Base-by-base conservation (phyloP, 2,888 invertebrate species). In the Tanypteryx hageni region DNA sequence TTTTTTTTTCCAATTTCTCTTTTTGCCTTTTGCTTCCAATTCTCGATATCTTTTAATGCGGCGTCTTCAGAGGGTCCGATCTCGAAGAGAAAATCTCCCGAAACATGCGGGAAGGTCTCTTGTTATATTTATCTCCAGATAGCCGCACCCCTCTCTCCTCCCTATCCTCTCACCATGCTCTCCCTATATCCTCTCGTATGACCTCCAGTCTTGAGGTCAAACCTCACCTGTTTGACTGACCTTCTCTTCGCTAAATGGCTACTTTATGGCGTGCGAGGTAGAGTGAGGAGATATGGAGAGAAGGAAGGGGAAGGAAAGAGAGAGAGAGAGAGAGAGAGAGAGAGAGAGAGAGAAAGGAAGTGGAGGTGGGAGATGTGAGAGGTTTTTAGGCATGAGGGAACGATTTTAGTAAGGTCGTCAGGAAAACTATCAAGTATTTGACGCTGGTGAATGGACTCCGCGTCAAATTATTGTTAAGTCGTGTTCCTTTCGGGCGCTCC, bases 131-230 rank as follows among this genome's bases (percentile, higher is more conserved):
- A 76, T 22, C 76, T 22, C 22, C 7, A 22, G 76, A 76, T 13
- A 3, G 76, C 22, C 27, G 22, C 76, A 27, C 76, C 76, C 18
- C 76, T 22, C 10, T 13, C 27, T 16, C 18, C 27, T 22, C 76
- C 22, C 27, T 76, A 27, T 27, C 76, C 76, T 76, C 76, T 27
- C 27, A n/a, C 27, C 9, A 22, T 18, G 44, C 44, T 5, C 44
- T 44, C 44, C 44, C 44, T 44, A 44, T 44, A 44, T 44, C 44
- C 44, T 44, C 44, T 68, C 68, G 68, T 22, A 27, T 27, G 76
- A 76, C 76, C 76, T 76, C 76, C 76, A 76, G 27, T 76, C 76
- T 76, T 76, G 76, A 76, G 76, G 76, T 76, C 76, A 76, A 76
- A 13, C 76, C 76, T 76, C 76, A 76, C 76, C 76, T 76, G 76